These are phyloP conservation scores for Apis dorsata DNA, from an alignment of 1,140 invertebrate species.

Conservation along the genomic window DNA sequence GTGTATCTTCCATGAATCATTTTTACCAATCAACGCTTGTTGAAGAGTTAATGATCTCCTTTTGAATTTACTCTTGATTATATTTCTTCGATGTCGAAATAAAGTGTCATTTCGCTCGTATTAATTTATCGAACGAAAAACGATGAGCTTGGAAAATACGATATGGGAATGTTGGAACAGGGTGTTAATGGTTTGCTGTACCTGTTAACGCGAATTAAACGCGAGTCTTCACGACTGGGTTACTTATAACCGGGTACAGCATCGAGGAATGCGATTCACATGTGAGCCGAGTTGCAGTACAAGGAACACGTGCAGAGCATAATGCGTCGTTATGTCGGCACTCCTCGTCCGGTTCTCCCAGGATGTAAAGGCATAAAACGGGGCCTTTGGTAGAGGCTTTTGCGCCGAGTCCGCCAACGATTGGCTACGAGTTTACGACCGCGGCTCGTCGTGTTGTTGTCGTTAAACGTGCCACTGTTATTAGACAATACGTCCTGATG, in stretches of 20 bases:
- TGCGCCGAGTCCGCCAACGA: conserved; percentile 16
- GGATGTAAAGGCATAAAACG: conserved; percentile 45
- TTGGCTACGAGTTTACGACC: conserved; percentile 44
- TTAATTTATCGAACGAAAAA: too few relatives aligned
- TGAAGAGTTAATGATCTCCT: too few relatives aligned
- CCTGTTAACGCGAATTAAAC: conserved; percentile 27
- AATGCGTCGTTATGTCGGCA: conserved; percentile 49
- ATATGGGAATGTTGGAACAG: neutral
- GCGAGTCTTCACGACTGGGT: conserved; percentile 2
- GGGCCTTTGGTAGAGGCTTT: conserved; percentile 15
- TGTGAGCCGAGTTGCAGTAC: conserved; percentile 31
- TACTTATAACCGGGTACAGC: conserved; percentile 24
- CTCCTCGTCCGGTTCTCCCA: conserved; percentile 47
- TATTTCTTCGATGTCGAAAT: too few relatives aligned
- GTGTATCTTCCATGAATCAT: too few relatives aligned
- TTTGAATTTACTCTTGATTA: too few relatives aligned
- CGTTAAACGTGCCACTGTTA: conserved; percentile 18
- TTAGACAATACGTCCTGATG: conserved; percentile 9
- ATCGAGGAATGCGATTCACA: conserved; percentile 37
- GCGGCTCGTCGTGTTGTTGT: neutral
- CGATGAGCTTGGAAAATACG: too few relatives aligned
- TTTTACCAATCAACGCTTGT: too few relatives aligned
- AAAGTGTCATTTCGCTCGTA: too few relatives aligned
- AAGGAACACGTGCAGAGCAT: conserved; percentile 46
- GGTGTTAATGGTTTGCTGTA: neutral